Evolutionary conservation across 2,113 vertebrate genomes (phyloP), one percentile per base, ranked within the genome.

Genomic region (Microcebus griseorufus): DNA sequence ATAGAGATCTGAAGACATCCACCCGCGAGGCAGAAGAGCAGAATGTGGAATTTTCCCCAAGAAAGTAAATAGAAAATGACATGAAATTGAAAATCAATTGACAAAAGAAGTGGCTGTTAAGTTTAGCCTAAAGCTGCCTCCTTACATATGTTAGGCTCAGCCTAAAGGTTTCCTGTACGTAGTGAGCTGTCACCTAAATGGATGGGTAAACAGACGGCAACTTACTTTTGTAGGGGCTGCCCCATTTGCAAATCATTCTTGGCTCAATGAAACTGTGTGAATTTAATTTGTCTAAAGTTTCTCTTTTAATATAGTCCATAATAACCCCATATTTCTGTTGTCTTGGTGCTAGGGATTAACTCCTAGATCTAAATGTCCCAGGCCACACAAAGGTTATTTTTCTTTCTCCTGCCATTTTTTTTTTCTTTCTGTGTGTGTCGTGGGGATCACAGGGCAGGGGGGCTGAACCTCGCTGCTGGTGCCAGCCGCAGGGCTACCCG

Each of bases 401-500:
- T 69, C 58, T 94, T 34, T 39, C 48, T 37, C 16, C 32, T 32
- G 23, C 18, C 23, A 25, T 9, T 45, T 48, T 16, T 76, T 29
- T 13, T 76, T 29, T 10, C 12, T 76, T 29, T 10, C 12, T 10
- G 9, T 2, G 37, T 53, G 60, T 34, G 16, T 12, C 18, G 6
- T 70, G 11, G 51, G 32, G 25, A 16, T 39, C 16, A 0, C 2
- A 3, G 23, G 48, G 17, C 9, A 48, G 29, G 39, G 32, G 25
- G 39, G 60, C 22, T 18, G 53, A 29, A 42, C 7, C 65, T 69
- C 42, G 27, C 23, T 7, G 29, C 32, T n/a, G 29, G 32, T 18
- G 1, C 6, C 14, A 14, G 27, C 7, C 10, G 9, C 16, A 48
- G 37, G 67, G 0, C 3, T 34, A 9, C 5, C 34, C 0, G 0